These are phyloP conservation scores for Auanema freiburgensis DNA, from an alignment of 2,888 invertebrate genomes.

Conservation along the genomic window DNA sequence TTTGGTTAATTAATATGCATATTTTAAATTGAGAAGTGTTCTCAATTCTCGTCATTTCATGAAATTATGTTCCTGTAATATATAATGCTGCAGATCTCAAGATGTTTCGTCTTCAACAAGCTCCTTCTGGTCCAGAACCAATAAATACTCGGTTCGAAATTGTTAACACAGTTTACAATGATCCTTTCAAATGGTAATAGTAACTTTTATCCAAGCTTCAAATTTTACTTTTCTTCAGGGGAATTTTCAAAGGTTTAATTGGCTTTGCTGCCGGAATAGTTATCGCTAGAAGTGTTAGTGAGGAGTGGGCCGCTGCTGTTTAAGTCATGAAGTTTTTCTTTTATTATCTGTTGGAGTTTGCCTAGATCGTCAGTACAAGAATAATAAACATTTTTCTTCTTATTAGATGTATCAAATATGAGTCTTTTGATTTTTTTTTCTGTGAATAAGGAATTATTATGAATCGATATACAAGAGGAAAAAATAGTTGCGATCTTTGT, in stretches of 20 bases:
- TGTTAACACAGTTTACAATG: conserved; percentile 45
- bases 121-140: conserved; percentile 41
- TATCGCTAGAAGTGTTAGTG: conserved; percentile 43
- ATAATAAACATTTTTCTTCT: not conserved
- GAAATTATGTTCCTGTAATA: too few species aligned
- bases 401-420: not conserved
- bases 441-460: too few species aligned
- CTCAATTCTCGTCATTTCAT: conserved; percentile 10
- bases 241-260: conserved; percentile 45
- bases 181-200: conserved; percentile 45
- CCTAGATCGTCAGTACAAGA: not conserved
- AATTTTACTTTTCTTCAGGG: conserved; percentile 28
- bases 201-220: not conserved
- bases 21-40: conserved; percentile 1
- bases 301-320: conserved; percentile 42
- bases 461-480: too few species aligned
- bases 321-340: conserved; percentile 12
- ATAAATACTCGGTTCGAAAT: conserved; percentile 39
- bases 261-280: conserved; percentile 44
- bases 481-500: not conserved
- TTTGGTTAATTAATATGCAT: not conserved
- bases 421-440: too few species aligned
- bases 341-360: not conserved
- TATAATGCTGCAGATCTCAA: conserved; percentile 2
- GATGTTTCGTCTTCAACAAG: conserved; percentile 50